Evolutionary conservation across 2,888 invertebrate species (phyloP), one percentile per base, ranked within the genome.

Genomic region (Melipona beecheii): DNA sequence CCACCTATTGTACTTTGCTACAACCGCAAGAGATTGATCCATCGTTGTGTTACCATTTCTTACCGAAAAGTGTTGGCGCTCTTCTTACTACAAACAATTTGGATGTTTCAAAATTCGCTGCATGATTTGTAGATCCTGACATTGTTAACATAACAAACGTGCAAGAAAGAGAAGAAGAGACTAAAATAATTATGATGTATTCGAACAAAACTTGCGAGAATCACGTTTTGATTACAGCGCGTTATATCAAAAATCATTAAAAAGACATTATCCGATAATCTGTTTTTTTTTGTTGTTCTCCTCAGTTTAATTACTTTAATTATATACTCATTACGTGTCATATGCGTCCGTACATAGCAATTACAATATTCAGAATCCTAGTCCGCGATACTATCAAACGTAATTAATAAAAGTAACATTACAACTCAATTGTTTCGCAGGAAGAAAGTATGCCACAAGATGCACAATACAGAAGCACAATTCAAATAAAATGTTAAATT

Each of bases 211-310:
- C 43, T 36, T 31, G 36, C 43, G 43, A 71, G 19, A 58, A n/a
- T 43, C 49, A 58, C 2, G 6, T n/a, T 9, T 43, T 31, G 31
- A 54, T 69, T 27, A 54, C 19, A 2, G n/a, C 24, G 54, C 9
- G 21, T 1, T 24, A 13, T 50, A 68, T 50, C 50, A 52, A 68
- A 68, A 68, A 68, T 24, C 68, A 68, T 69, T 69, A 69, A 69
- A 69, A 69, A 69, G 54, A 54, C 54, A 69, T 69, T 54, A 69
- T 21, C 69, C 31, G 52, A 56, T 21, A 56, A 15, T n/a, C 49
- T 62, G 4, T 21, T 69, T 54, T 31, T n/a, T 27, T 27, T 27
- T 27, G n/a, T n/a, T 43, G 9, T 43, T 50, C 50, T 21, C 31
- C 2, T 69, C 31, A n/a, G 6, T 69, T 54, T 31, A 69, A 31